Percentiles rank a stretch among this genome's conserved stretches.
Conservation (phyloP, 2,797 vertebrate species). For the Gobionotothen gibberifrons region DNA sequence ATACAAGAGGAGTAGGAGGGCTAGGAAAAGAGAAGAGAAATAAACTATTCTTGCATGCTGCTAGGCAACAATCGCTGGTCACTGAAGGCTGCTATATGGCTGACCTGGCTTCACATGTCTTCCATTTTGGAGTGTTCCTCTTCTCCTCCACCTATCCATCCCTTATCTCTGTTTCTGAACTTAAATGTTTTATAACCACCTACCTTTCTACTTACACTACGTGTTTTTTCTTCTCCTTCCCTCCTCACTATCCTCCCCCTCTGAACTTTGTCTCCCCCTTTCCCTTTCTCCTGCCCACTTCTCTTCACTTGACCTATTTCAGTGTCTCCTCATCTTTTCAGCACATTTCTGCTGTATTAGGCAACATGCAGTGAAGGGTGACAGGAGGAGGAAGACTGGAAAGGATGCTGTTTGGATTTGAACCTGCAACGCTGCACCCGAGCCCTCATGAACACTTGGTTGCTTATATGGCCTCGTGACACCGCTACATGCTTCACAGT, state of each 20-base stretch:
- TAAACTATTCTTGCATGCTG: conserved; percentile 55
- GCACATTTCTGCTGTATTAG: conserved; percentile 65
- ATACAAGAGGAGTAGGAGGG: conserved; percentile 24
- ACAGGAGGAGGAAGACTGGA: conserved; percentile 48
- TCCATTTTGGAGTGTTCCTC: conserved; percentile 55
- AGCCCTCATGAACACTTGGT: conserved; percentile 36
- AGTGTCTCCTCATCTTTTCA: conserved; percentile 45
- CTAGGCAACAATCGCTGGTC: conserved; percentile 70
- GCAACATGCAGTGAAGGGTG: conserved; percentile 50
- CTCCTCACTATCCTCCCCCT: conserved; percentile 26
- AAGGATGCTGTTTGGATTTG: conserved; percentile 47
- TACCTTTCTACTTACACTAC: conserved; percentile 33
- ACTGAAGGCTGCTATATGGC: conserved; percentile 62
- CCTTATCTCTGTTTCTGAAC: conserved; percentile 27
- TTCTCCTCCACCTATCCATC: conserved; percentile 16
- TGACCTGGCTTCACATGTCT: conserved; percentile 63
- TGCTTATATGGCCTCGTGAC: conserved; percentile 44
- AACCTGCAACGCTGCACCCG: conserved; percentile 59
- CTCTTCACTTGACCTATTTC: conserved; percentile 71
- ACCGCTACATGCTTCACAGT: conserved; percentile 30
- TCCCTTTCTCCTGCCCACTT: conserved; percentile 27
- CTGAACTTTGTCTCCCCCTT: conserved; percentile 23
- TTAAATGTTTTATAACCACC: conserved; percentile 55
- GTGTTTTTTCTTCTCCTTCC: neutral
- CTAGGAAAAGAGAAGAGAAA: conserved; percentile 17